Base-by-base conservation (phyloP, 2,113 vertebrate species). In the Hepsetus odoe region DNA sequence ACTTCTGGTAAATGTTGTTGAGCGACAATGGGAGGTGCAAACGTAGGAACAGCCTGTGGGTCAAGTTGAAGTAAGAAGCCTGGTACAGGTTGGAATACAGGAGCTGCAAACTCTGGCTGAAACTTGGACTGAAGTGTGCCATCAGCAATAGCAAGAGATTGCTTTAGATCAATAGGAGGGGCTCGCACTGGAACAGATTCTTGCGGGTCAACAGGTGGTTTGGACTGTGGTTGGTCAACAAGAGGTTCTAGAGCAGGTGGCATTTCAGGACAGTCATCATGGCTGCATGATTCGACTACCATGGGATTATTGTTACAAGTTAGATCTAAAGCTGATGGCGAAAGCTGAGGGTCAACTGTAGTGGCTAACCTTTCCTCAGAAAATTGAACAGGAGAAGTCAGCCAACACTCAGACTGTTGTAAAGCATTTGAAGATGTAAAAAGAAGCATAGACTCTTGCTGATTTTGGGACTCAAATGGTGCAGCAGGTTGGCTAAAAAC, bases 1-100 rank as follows among this genome's bases (percentile, higher is more conserved):
- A 35, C 59, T 42, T 74, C 65, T n/a, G 61, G 70, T 6, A 26
- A 33, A 33, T 61, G 61, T 40, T 68, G 76, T 62, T 58, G 80
- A 9, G 62, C 20, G 28, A 61, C 8, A 49, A 44, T 22, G 40
- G n/a, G 65, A 24, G 66, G 40, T 69, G 61, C 26, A 46, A 76
- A 64, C 20, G 44, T 40, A 16, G 46, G 9, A 77, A 58, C 11
- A 33, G 49, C 20, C 30, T 66, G 71, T 28, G 73, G 66, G 55
- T 81, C 56, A 80, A 62, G 55, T 55, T 53, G 44, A 24, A 56
- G 24, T 42, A 77, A 67, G 28, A 62, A 46, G 40, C 59, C 61
- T 66, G 35, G 40, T 18, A 38, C 35, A 72, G 32, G 33, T 11
- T 56, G 49, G 32, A 40, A 65, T 33, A 22, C 20, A 32, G 35